phyloP scores from a whole-genome alignment of 2,888 invertebrate species.

The Ischnus inquisitorius region DNA sequence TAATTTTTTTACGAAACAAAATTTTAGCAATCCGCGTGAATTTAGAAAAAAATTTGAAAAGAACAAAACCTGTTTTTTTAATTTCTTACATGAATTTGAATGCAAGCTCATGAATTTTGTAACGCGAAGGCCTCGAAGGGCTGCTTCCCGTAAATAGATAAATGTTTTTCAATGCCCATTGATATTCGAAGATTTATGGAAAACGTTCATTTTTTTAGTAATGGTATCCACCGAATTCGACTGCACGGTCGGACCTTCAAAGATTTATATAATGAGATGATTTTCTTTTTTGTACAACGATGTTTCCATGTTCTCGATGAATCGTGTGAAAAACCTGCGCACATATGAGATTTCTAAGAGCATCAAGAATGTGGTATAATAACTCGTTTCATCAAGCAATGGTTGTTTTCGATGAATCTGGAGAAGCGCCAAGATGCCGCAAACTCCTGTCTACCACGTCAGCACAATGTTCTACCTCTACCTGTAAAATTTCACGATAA shows the following conservation, averaged over 20 bases:
- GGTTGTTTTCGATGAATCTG: neutral
- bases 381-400: neutral
- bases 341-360: neutral
- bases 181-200: neutral
- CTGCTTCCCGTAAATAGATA: no score
- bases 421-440: conserved; percentile 5
- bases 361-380: neutral
- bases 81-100: no score
- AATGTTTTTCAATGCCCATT: neutral
- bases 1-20: no score
- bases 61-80: neutral
- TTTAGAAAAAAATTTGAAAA: no score
- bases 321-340: conserved; percentile 4
- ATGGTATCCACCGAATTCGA: neutral
- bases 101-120: no score
- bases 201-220: neutral
- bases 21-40: no score
- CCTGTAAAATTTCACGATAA: conserved; percentile 29
- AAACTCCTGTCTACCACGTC: conserved; percentile 8
- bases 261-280: conserved; percentile 22
- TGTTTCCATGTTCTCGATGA: neutral
- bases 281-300: conserved; percentile 10
- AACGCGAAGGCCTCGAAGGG: no score
- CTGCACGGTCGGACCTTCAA: neutral
- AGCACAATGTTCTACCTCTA: conserved; percentile 29